Evolutionary conservation across 1,140 invertebrate genomes (phyloP), one percentile per base, ranked within the genome.

Genomic region (Ooceraea biroi): DNA sequence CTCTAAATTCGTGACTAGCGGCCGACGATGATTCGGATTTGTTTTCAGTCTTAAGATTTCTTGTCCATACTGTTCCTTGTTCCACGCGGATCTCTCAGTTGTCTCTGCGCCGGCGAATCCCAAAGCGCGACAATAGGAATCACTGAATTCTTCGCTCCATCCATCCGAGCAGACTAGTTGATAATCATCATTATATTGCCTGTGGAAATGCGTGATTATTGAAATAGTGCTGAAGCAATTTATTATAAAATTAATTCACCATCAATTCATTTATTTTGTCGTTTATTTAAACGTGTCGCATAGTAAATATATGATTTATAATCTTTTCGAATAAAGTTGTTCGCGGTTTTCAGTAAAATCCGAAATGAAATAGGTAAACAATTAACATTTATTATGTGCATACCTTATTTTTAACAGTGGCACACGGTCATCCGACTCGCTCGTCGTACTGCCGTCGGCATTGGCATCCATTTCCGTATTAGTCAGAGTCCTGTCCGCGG

Each of bases 121-220:
- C 82, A 96, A 88, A 50, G 91, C 90, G 85, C 93, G 93, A 85
- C 96, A 96, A 11, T 95, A 94, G 41, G 93, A 87, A 82, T 96
- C 93, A 55, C 95, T 95, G 85, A 95, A 94, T 17, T 94, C 93
- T 19, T 93, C 90, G 57, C 94, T 94, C 96, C 96, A 96, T 27
- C 92, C 91, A 48, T 95, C 94, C 14, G 93, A 92, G 82, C 96
- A 96, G 14, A 96, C 93, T 5, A 94, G 90, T 30, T 85, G 89
- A 89, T 94, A 94, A 22, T 95, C 92, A 71, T 91, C 93, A 46
- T 94, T 93, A 25, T 88, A 89, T 90, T 89, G 90, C 52, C 92
- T 95, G 60, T 0, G 88, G 82, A 57, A 46, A 30, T 10, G 84
- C 41, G 52, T 63, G 87, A 36, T 36, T 36, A 36, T 36, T 82